These are phyloP conservation scores for Himalopsyche japonica DNA, from an alignment of 2,888 invertebrate genomes.

Conservation along the genomic window DNA sequence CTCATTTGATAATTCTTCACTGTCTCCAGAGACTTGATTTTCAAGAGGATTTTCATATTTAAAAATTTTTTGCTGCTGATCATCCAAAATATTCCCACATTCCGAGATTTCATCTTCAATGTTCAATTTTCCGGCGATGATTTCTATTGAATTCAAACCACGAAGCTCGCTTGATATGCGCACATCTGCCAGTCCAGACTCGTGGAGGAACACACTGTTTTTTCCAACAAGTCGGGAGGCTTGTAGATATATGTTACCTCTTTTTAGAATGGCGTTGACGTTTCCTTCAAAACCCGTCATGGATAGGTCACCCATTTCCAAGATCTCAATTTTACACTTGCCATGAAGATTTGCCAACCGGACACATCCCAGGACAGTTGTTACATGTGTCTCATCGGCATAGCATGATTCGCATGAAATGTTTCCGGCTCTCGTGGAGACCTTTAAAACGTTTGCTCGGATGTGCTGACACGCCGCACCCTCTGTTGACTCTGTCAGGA, in stretches of 20 bases:
- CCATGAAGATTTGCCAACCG: conserved; percentile 51
- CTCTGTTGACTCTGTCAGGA: conserved; percentile 53
- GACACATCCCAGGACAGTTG: conserved; percentile 56
- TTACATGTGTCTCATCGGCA: conserved; percentile 56
- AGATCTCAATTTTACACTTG: conserved; percentile 55
- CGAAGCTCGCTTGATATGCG: conserved; percentile 52
- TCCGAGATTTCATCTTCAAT: conserved; percentile 56
- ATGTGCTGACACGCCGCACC: conserved; percentile 53
- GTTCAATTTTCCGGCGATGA: conserved; percentile 57
- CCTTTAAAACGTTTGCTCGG: conserved; percentile 52
- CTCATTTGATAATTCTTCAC: conserved; percentile 53
- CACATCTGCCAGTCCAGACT: conserved; percentile 58
- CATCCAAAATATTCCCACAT: conserved; percentile 56
- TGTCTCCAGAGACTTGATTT: neutral
- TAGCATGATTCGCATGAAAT: conserved; percentile 57
- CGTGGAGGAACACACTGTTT: conserved; percentile 59
- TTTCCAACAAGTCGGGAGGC: conserved; percentile 54
- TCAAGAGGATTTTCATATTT: conserved; percentile 45
- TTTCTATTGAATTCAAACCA: conserved; percentile 55
- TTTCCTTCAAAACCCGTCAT: conserved; percentile 56
- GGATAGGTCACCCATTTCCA: conserved; percentile 55
- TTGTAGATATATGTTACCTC: conserved; percentile 57
- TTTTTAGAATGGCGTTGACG: conserved; percentile 55
- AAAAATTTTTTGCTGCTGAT: conserved; percentile 55
- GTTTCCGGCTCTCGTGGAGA: conserved; percentile 53